phyloP scores from a whole-genome alignment of 1,140 invertebrate species.

The Leucophenga varia region DNA sequence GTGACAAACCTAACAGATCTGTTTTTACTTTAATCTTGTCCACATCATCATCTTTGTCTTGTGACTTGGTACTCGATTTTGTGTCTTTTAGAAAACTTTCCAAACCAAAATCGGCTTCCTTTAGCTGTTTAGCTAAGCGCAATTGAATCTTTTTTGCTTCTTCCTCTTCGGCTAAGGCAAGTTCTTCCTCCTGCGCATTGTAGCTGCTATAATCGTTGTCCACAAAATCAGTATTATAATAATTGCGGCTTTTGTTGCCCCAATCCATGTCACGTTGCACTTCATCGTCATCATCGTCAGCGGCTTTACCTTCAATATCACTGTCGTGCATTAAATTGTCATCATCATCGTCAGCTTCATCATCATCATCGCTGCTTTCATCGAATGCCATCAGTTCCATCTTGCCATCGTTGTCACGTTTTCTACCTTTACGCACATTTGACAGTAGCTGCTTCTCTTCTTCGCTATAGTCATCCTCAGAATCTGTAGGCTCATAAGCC shows the following conservation, averaged over 20 bases:
- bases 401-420: conserved; percentile 62
- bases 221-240: conserved; percentile 85
- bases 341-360: conserved; percentile 60
- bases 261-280: conserved; percentile 81
- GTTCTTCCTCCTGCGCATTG: conserved; percentile 68
- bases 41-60: conserved; percentile 50
- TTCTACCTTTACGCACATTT: conserved; percentile 61
- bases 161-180: conserved; percentile 79
- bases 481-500: conserved; percentile 68
- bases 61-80: conserved; percentile 30
- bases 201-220: conserved; percentile 81
- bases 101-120: conserved; percentile 78
- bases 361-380: conserved; percentile 53
- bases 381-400: conserved; percentile 68
- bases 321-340: conserved; percentile 61
- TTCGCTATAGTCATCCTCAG: conserved; percentile 70
- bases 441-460: conserved; percentile 65
- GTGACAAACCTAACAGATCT: conserved; percentile 74
- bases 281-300: conserved; percentile 67
- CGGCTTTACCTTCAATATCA: conserved; percentile 72
- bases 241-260: conserved; percentile 77
- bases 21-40: conserved; percentile 64
- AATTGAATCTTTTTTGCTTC: conserved; percentile 82
- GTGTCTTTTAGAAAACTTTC: conserved; percentile 59
- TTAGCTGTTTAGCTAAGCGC: conserved; percentile 73